Conservation (phyloP, 2,113 vertebrate genomes). For the Gadus macrocephalus region DNA sequence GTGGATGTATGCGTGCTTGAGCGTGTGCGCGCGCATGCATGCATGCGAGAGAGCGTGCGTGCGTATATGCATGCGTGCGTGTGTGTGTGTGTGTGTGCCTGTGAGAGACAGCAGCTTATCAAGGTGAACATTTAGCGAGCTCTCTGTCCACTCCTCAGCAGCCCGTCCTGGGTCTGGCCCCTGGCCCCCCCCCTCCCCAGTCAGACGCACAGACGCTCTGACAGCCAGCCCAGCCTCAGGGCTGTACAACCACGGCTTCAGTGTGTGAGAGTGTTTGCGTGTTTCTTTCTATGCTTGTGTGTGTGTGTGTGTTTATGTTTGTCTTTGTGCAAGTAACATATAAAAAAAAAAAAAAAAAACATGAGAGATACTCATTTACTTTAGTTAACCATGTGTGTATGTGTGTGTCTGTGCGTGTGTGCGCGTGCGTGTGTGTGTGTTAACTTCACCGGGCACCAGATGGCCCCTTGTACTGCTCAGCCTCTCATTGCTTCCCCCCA, state of each 20-base stretch:
- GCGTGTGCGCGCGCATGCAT: no score
- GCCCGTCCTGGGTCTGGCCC: not conserved
- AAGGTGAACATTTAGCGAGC: constrained; percentile 1
- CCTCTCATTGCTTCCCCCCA: constrained; percentile 30
- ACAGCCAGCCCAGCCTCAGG: constrained; percentile 14
- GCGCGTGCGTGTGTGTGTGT: constrained; percentile 1
- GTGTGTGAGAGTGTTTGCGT: not conserved
- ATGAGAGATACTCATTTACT: not conserved
- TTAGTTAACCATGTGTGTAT: constrained; percentile 6
- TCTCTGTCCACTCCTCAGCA: not conserved
- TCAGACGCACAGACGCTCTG: constrained; percentile 4
- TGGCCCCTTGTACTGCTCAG: constrained; percentile 64
- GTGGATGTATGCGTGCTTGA: no score
- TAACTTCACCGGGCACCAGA: constrained; percentile 63
- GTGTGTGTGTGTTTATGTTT: no score
- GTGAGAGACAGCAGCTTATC: not conserved
- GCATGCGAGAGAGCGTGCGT: no score
- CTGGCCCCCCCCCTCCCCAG: not conserved
- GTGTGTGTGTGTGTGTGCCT: not conserved
- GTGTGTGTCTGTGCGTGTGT: constrained; percentile 1
- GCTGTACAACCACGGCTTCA: constrained; percentile 4
- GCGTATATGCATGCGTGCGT: no score
- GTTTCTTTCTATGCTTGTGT: no score
- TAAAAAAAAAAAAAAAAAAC: not conserved
- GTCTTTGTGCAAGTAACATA: not conserved